These are phyloP conservation scores for Plusia festucae DNA, from an alignment of 2,888 invertebrate species.

Conservation along the genomic window DNA sequence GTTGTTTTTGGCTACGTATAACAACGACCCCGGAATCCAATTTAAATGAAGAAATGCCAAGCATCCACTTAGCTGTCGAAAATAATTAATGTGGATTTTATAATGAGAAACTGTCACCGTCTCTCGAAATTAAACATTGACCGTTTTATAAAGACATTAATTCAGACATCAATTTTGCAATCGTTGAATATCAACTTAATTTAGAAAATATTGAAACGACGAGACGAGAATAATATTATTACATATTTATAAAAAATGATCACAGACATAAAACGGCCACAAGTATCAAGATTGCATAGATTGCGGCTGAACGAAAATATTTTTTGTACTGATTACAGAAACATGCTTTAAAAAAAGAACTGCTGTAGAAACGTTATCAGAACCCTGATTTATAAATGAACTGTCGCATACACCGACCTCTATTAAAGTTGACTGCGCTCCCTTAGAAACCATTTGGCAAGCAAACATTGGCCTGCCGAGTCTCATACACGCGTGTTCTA, in stretches of 20 bases:
- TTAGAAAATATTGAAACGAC: too few species aligned
- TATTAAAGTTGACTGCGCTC: slow-evolving; percentile 32
- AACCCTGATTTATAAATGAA: slow-evolving; percentile 48
- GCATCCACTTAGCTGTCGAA: neutral
- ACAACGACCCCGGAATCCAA: neutral
- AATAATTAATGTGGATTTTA: neutral
- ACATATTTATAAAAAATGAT: neutral
- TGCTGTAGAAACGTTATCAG: slow-evolving; percentile 26
- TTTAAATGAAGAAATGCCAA: neutral
- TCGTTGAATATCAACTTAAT: neutral
- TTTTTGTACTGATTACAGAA: neutral
- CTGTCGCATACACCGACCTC: slow-evolving; percentile 27
- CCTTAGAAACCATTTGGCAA: slow-evolving; percentile 48
- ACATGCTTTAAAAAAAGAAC: neutral
- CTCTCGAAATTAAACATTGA: neutral
- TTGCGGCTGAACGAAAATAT: too few species aligned
- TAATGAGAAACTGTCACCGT: neutral
- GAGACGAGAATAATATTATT: neutral
- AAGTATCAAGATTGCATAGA: too few species aligned
- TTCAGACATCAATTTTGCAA: neutral
- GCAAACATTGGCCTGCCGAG: slow-evolving; percentile 50
- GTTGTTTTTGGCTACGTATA: neutral
- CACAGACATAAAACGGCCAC: too few species aligned
- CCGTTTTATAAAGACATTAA: neutral
- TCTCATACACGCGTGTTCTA: slow-evolving; percentile 16